Base-by-base conservation (phyloP, 1,140 invertebrate genomes). In the Ericerus pela region DNA sequence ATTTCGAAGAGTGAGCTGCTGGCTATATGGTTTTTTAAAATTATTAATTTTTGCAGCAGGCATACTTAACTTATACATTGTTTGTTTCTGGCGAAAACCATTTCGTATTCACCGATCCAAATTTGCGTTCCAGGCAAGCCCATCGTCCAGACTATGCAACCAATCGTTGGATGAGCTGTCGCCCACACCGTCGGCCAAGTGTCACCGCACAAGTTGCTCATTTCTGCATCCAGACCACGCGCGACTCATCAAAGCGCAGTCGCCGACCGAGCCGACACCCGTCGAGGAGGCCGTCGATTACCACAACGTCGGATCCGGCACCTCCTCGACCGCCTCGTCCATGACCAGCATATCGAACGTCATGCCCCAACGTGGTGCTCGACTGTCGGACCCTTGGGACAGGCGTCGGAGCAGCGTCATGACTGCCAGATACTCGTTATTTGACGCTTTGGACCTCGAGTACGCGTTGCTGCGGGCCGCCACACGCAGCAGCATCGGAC, bases 391-490 rank as follows among this genome's bases (percentile, higher is more conserved):
- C 54, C 68, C 69, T 58, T 73, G 71, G 57, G 58, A 57, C 14
- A 59, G 56, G 60, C 67, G 61, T 0, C 54, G 75, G 11, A 75
- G 73, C 26, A 76, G 75, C 11, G 75, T 72, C 2, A 72, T 73
- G 69, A 75, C 73, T 5, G 68, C 71, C 6, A 53, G 61, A 24
- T 83, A 81, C 64, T 82, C 80, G 38, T 71, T 82, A 22, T 80
- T 82, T 68, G 81, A 84, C 66, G 79, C 80, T 0, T 60, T 82
- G 58, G 80, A 84, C 62, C 65, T 82, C 57, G 81, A 84, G 61
- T 84, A 82, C 66, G 79, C 79, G 0, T 66, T 82, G 2, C 63
- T 82, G 20, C 70, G 80, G 30, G 80, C 80, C 0, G 79, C 79
- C 1, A 79, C 80, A 0, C 69, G 80, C 6, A 80, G 80, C 16